These are phyloP conservation scores for Psittacara wagleri DNA, from an alignment of 2,113 vertebrate species.

Conservation along the genomic window DNA sequence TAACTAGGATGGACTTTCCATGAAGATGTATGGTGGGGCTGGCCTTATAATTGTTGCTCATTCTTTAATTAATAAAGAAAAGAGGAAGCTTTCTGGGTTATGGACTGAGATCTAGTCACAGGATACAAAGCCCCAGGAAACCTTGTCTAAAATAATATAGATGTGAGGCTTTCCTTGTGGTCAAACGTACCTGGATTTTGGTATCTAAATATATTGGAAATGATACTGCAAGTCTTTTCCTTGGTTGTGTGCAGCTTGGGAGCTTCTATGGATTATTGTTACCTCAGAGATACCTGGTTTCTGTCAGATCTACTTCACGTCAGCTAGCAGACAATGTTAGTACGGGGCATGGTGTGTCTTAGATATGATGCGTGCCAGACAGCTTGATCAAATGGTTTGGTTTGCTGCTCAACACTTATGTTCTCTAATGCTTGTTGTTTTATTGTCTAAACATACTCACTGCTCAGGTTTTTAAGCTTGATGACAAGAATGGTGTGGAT, in stretches of 20 bases:
- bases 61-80: background rate
- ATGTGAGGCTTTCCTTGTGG: background rate
- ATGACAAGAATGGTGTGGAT: conserved; percentile 94
- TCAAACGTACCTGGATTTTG: background rate
- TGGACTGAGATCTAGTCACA: background rate
- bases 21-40: background rate
- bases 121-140: background rate
- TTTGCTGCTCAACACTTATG: background rate
- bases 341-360: fast-evolving
- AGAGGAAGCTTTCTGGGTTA: background rate
- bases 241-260: background rate
- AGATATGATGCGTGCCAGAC: background rate
- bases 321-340: background rate
- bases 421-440: background rate
- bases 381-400: background rate
- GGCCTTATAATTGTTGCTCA: fast-evolving
- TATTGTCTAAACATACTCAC: background rate
- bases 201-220: background rate
- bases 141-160: fast-evolving
- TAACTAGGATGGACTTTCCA: background rate
- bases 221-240: background rate
- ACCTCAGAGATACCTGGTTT: background rate
- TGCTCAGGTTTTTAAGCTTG: conserved; percentile 90
- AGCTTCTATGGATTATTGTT: background rate
- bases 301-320: background rate